Evolutionary conservation across 2,113 vertebrate genomes (phyloP).

Genomic region (Leucoraja erinaceus): DNA sequence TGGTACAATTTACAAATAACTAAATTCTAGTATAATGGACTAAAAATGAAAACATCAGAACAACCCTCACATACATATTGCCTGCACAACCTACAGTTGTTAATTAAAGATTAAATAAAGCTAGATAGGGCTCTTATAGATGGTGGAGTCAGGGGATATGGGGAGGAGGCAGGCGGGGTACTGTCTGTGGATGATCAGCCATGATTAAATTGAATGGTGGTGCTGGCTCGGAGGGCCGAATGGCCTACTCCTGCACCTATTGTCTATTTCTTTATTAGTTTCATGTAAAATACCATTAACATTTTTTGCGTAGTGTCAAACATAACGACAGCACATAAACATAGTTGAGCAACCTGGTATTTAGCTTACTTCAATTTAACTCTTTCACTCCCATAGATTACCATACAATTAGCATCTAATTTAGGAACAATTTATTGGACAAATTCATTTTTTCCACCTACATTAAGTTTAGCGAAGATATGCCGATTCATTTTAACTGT

Average conservation of each 20-base stretch:
- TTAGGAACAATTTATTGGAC: not conserved
- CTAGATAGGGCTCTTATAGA: too few relatives aligned
- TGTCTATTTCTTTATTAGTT: not conserved
- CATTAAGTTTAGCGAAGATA: not conserved
- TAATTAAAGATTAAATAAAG: not conserved
- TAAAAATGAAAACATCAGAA: not conserved
- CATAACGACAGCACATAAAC: not conserved
- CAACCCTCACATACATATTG: not conserved
- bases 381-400: not conserved
- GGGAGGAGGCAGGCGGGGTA: too few relatives aligned
- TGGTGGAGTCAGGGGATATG: too few relatives aligned
- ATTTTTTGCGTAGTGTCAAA: not conserved
- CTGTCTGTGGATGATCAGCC: too few relatives aligned
- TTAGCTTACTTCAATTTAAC: not conserved
- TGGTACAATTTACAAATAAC: not conserved
- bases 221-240: too few relatives aligned
- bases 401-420: not conserved
- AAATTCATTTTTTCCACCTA: not conserved
- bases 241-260: too few relatives aligned
- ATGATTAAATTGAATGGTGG: too few relatives aligned
- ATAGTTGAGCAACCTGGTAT: not conserved
- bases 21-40: not conserved
- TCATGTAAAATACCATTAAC: not conserved
- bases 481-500: not conserved
- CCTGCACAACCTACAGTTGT: not conserved